Percentiles rank a stretch among this genome's conserved stretches.
phyloP scores from a whole-genome alignment of 2,888 invertebrate genomes.

The Dromius quadrimaculatus region DNA sequence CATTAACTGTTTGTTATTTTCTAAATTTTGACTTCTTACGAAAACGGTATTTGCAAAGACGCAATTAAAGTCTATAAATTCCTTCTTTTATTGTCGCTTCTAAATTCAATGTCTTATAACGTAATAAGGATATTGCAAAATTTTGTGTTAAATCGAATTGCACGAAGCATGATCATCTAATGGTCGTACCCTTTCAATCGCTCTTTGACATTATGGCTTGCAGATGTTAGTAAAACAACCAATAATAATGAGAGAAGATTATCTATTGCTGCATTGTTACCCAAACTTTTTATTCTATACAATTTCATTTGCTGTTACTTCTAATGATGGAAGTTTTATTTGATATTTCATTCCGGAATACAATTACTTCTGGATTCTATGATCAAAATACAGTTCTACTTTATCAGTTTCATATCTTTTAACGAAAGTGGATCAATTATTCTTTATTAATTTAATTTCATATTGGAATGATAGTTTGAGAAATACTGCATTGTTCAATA shows the following conservation, averaged over 20 bases:
- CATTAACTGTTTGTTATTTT: not conserved
- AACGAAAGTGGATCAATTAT: no score
- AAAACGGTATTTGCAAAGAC: not conserved
- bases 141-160: slow-evolving; percentile 4
- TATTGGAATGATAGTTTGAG: not conserved
- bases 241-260: not conserved
- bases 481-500: not conserved
- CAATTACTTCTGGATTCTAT: no score
- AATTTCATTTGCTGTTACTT: no score
- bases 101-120: slow-evolving; percentile 26
- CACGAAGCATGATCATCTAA: slow-evolving; percentile 20
- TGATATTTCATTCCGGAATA: no score
- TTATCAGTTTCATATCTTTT: no score
- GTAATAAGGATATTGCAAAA: slow-evolving; percentile 33
- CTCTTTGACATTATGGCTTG: slow-evolving; percentile 40
- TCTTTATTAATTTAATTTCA: no score
- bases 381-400: no score
- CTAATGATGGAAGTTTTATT: no score
- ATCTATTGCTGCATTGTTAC: slow-evolving; percentile 5
- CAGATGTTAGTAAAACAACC: slow-evolving; percentile 4
- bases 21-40: slow-evolving; percentile 19
- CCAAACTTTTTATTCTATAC: not conserved
- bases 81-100: slow-evolving; percentile 14
- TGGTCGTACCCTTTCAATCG: slow-evolving; percentile 30
- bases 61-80: not conserved